phyloP scores from a whole-genome alignment of 1,140 invertebrate species.

The Drosophila triauraria region DNA sequence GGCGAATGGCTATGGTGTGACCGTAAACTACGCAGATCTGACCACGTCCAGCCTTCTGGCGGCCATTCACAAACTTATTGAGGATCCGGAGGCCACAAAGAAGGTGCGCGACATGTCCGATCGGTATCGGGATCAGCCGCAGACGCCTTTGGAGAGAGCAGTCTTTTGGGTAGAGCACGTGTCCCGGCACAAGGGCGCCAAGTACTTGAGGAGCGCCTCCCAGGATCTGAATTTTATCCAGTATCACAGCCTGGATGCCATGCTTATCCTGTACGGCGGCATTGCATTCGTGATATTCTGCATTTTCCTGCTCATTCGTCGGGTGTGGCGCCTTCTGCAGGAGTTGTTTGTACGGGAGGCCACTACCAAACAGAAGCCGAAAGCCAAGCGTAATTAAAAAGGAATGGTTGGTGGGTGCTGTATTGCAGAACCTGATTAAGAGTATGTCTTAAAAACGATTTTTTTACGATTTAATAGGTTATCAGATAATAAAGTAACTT shows the following conservation, averaged over 20 bases:
- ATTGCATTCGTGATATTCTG: slow-evolving; percentile 57
- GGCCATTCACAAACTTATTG: slow-evolving; percentile 60
- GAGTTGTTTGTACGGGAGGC: slow-evolving; percentile 33
- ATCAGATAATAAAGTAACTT: no score
- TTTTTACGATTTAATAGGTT: no score
- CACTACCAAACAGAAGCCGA: slow-evolving; percentile 6
- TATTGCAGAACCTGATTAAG: no score
- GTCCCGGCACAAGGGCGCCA: slow-evolving; percentile 87
- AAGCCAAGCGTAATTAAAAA: slow-evolving; percentile 27
- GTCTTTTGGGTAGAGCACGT: slow-evolving; percentile 91
- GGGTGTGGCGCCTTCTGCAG: slow-evolving; percentile 32
- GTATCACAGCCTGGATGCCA: slow-evolving; percentile 86
- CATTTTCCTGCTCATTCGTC: slow-evolving; percentile 48
- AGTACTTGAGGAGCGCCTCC: slow-evolving; percentile 85
- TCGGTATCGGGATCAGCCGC: slow-evolving; percentile 88
- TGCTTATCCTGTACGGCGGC: slow-evolving; percentile 66
- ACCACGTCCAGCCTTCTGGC: slow-evolving; percentile 47
- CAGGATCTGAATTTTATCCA: slow-evolving; percentile 86
- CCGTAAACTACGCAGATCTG: slow-evolving; percentile 57
- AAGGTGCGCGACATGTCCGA: slow-evolving; percentile 86
- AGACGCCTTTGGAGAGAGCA: slow-evolving; percentile 88
- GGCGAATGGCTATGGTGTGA: slow-evolving; percentile 85
- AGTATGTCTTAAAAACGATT: no score
- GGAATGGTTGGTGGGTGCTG: no score
- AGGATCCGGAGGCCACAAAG: slow-evolving; percentile 59